Evolutionary conservation across 1,140 invertebrate genomes (phyloP).

Genomic region (Aphis craccivora): DNA sequence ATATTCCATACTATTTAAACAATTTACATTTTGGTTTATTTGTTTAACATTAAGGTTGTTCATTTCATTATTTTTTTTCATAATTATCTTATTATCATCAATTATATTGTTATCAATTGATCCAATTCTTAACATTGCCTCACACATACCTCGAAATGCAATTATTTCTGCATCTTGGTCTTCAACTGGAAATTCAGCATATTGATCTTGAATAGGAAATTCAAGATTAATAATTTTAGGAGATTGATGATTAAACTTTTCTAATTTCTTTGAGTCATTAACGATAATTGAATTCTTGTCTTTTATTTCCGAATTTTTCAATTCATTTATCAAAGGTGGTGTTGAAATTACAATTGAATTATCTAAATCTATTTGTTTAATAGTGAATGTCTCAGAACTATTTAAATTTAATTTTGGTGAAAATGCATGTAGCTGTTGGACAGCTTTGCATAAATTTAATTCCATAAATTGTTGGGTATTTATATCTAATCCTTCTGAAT

Average conservation of each 20-base stretch:
- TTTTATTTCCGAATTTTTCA: not conserved
- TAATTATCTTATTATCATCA: not conserved
- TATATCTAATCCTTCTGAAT: not conserved
- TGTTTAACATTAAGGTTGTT: not conserved
- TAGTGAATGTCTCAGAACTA: not conserved
- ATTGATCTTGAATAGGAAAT: not conserved
- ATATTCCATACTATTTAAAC: not conserved
- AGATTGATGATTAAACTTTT: not conserved
- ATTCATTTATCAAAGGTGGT: not conserved
- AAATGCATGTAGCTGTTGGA: not conserved
- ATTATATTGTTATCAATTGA: not conserved
- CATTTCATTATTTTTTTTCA: not conserved
- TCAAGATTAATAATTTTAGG: not conserved
- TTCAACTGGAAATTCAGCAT: not conserved
- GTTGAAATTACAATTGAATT: not conserved
- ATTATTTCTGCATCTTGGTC: constrained; percentile 33
- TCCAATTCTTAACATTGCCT: not conserved
- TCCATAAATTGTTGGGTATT: constrained; percentile 43
- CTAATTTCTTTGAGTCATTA: not conserved
- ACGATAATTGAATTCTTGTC: not conserved
- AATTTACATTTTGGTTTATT: not conserved
- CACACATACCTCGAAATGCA: constrained; percentile 19
- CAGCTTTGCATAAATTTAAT: not conserved
- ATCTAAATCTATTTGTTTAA: not conserved
- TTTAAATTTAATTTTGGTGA: not conserved